These are phyloP conservation scores for Phania funesta DNA, from an alignment of 2,888 invertebrate genomes.

Conservation along the genomic window DNA sequence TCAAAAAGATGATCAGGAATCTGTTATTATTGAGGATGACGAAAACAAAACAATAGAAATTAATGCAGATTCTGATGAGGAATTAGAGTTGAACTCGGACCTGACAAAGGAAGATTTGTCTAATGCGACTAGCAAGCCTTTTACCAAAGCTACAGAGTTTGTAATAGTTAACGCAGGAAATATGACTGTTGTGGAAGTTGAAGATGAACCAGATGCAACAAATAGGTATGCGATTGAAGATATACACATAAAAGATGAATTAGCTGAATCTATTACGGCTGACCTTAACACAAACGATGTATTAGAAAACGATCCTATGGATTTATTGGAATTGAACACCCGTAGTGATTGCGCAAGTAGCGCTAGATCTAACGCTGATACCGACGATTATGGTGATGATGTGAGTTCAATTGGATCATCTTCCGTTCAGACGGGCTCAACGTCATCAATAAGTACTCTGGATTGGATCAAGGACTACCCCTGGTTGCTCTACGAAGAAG, in stretches of 20 bases:
- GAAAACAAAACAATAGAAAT: slow-evolving; percentile 33
- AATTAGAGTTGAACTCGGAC: background rate
- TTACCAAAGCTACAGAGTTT: slow-evolving; percentile 45
- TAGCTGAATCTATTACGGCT: slow-evolving; percentile 40
- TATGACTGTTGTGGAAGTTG: background rate
- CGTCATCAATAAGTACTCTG: slow-evolving; percentile 61
- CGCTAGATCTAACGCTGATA: slow-evolving; percentile 48
- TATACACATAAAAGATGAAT: slow-evolving; percentile 54
- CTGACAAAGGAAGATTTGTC: background rate
- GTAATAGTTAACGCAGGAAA: slow-evolving; percentile 51
- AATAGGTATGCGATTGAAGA: slow-evolving; percentile 18
- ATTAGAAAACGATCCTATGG: slow-evolving; percentile 72
- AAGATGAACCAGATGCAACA: background rate
- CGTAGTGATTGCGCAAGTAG: slow-evolving; percentile 40
- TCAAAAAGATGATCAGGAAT: slow-evolving; percentile 21
- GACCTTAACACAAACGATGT: slow-evolving; percentile 37
- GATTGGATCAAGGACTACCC: slow-evolving; percentile 73
- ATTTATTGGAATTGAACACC: slow-evolving; percentile 70
- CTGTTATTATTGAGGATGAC: slow-evolving; percentile 20
- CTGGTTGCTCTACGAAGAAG: slow-evolving; percentile 74
- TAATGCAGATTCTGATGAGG: slow-evolving; percentile 37
- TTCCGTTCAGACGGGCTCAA: slow-evolving; percentile 29
- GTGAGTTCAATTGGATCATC: slow-evolving; percentile 56
- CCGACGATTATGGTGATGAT: slow-evolving; percentile 69
- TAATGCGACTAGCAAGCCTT: background rate